Evolutionary conservation across 2,113 vertebrate genomes (phyloP).

Genomic region (Triplophysa siluroides): DNA sequence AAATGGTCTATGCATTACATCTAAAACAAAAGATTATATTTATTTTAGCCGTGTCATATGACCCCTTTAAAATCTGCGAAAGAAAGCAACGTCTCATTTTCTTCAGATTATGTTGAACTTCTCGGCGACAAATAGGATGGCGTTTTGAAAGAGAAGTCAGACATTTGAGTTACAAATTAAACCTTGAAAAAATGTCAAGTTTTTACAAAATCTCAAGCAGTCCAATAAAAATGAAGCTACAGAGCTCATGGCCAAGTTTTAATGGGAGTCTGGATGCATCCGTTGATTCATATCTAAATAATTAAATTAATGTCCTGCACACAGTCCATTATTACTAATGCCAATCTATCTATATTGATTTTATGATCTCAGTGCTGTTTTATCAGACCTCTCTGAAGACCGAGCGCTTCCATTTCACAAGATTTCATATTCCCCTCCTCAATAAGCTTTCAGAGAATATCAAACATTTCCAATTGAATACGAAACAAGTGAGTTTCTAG

Average conservation of each 20-base stretch:
- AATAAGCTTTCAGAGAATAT: background rate
- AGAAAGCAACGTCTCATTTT: too few species aligned
- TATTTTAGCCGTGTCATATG: too few species aligned
- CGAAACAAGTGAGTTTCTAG: constrained; percentile 3
- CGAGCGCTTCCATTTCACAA: background rate
- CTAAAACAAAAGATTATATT: too few species aligned
- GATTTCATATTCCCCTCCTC: background rate
- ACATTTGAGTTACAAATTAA: too few species aligned
- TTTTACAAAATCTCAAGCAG: too few species aligned
- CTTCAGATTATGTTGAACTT: too few species aligned
- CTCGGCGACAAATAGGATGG: too few species aligned
- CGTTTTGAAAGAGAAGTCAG: too few species aligned
- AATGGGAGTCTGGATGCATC: constrained; percentile 13
- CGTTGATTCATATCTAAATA: constrained; percentile 36
- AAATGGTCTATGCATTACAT: too few species aligned
- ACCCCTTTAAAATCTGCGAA: too few species aligned
- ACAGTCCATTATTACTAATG: constrained; percentile 48
- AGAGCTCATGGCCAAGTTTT: background rate
- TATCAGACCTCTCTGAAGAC: constrained; percentile 11
- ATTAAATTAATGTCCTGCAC: constrained; percentile 30
- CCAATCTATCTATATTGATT: constrained; percentile 40
- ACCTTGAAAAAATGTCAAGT: too few species aligned
- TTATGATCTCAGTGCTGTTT: background rate
- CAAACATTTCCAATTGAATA: background rate
- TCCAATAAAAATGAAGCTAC: background rate